phyloP scores from a whole-genome alignment of 2,797 vertebrate genomes.

The Hydrolagus colliei region DNA sequence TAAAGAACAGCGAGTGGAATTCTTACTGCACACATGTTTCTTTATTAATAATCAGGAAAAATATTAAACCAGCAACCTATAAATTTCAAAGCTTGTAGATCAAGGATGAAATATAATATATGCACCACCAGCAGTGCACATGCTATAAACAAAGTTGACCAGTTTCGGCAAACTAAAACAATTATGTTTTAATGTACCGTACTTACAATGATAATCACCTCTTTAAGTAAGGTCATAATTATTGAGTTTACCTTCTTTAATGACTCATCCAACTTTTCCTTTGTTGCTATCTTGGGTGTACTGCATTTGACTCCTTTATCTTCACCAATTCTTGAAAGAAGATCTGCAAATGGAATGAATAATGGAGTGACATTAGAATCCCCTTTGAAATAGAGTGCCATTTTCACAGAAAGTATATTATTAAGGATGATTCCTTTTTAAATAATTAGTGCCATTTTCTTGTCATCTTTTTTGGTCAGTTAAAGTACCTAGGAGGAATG shows the following conservation, averaged over 20 bases:
- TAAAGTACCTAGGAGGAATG: neutral
- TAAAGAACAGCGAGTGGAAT: neutral
- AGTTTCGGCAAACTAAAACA: neutral
- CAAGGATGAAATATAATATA: neutral
- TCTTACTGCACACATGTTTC: neutral
- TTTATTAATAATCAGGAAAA: neutral
- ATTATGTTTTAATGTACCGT: neutral
- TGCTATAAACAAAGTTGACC: neutral
- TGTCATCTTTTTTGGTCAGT: conserved; percentile 47
- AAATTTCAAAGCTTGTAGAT: neutral
- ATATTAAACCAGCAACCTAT: neutral
- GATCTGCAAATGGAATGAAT: conserved; percentile 51
- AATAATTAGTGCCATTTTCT: conserved; percentile 65
- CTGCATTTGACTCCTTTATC: conserved; percentile 62
- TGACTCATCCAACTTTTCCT: conserved; percentile 59
- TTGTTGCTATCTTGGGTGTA: conserved; percentile 61
- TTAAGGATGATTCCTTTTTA: conserved; percentile 61
- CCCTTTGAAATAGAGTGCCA: conserved; percentile 44
- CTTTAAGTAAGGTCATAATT: conserved; percentile 33
- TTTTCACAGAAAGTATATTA: conserved; percentile 42
- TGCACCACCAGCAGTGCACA: conserved; percentile 2
- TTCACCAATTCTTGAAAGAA: conserved; percentile 59
- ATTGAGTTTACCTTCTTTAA: conserved; percentile 73
- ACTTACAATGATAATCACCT: conserved; percentile 13
- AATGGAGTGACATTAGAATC: neutral